Percentiles rank a stretch among this genome's conserved stretches.
phyloP scores from a whole-genome alignment of 2,888 invertebrate species.

The Chrysomela aeneicollis region DNA sequence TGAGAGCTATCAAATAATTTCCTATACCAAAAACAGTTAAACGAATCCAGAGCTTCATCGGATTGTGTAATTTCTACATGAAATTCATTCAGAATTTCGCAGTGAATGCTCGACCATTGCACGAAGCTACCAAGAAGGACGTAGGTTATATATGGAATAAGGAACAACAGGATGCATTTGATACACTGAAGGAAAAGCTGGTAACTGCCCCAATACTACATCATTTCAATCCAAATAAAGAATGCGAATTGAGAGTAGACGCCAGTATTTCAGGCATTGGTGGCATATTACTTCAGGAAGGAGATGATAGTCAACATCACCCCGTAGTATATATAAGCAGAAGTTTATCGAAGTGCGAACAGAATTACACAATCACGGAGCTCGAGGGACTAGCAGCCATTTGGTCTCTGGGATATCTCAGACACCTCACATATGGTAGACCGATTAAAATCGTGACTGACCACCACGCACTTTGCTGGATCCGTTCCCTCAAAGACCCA shows the following conservation, averaged over 20 bases:
- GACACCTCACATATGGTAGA: slow-evolving; percentile 11
- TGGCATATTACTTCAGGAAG: slow-evolving; percentile 36
- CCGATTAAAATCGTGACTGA: slow-evolving; percentile 7
- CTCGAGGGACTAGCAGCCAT: too few relatives aligned
- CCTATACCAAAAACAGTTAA: slow-evolving; percentile 31
- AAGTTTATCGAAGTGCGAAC: too few relatives aligned
- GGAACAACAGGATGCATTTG: too few relatives aligned
- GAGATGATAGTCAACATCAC: slow-evolving; percentile 18
- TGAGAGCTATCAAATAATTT: slow-evolving; percentile 32
- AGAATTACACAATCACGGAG: too few relatives aligned
- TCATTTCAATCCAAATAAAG: slow-evolving; percentile 14
- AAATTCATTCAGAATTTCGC: slow-evolving; percentile 13
- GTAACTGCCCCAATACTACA: background rate
- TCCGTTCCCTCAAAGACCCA: slow-evolving; percentile 1
- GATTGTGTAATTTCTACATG: slow-evolving; percentile 37
- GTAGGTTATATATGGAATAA: too few relatives aligned
- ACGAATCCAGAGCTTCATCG: slow-evolving; percentile 37
- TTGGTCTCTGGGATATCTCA: slow-evolving; percentile 1
- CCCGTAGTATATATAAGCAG: background rate
- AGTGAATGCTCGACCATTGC: too few relatives aligned
- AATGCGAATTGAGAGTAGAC: slow-evolving; percentile 35
- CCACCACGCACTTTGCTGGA: slow-evolving; percentile 10
- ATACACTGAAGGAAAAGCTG: slow-evolving; percentile 4
- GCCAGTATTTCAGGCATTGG: slow-evolving; percentile 34
- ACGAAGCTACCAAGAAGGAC: too few relatives aligned